Percentiles rank a stretch among this genome's conserved stretches.
phyloP scores from a whole-genome alignment of 2,888 invertebrate species.

The Seladonia tumulorum region DNA sequence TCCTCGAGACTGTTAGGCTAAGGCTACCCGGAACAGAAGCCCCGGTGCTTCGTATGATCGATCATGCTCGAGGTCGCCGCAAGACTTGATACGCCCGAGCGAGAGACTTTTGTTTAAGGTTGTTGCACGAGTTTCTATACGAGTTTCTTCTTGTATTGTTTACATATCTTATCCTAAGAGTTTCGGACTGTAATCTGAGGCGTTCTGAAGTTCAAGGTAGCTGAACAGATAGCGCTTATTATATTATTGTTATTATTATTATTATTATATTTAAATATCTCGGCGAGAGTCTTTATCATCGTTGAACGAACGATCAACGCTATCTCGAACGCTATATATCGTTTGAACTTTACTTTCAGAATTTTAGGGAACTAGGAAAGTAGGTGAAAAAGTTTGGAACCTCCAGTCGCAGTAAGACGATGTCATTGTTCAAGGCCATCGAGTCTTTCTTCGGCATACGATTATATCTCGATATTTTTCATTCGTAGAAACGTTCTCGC shows the following conservation, averaged over 20 bases:
- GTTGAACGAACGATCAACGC: background rate
- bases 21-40: background rate
- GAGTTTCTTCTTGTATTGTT: background rate
- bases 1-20: background rate
- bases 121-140: too few relatives aligned
- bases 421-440: background rate
- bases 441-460: background rate
- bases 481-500: background rate
- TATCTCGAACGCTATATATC: background rate
- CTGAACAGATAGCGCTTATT: background rate
- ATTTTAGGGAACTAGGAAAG: background rate
- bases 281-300: background rate
- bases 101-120: background rate
- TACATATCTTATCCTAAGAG: constrained; percentile 3
- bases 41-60: background rate
- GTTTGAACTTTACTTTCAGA: background rate
- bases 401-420: background rate
- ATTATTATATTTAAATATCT: background rate
- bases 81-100: background rate
- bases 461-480: background rate
- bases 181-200: background rate
- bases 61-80: background rate
- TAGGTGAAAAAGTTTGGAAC: background rate
- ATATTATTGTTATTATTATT: too few relatives aligned
- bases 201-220: background rate